Base-by-base conservation (phyloP, 1,140 invertebrate genomes). In the Euura lappo region DNA sequence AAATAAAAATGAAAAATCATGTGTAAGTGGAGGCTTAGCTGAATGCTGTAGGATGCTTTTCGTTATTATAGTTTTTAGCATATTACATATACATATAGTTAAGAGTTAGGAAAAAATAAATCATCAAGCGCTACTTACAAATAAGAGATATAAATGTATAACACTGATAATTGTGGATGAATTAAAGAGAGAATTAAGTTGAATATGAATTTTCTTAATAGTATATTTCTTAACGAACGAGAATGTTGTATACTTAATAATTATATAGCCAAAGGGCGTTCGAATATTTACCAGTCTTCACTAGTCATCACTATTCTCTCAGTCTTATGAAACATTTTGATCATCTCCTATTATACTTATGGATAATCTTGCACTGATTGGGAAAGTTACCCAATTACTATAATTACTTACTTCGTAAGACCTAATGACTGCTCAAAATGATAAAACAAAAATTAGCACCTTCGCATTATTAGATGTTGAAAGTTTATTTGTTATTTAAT, bases 1-100 rank as follows among this genome's bases (percentile, higher is more conserved):
- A 28, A 28, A 1, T 1, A 28, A 28, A 28, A 28, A 28, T 28
- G 28, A 28, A 28, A 28, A 68, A 68, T 68, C 11, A 13, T 68
- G 66, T 68, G 66, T 68, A 42, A 68, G 28, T 68, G 13, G 66
- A 44, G 66, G 51, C 51, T 60, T 60, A 60, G 51, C 51, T 60
- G 51, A 60, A 60, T 60, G 51, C 51, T 60, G 5, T n/a, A 11
- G 51, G 51, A 60, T 60, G 51, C 51, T 60, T 11, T 60, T 60
- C 13, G 10, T 60, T 5, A 60, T 60, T 11, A 28, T 28, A 28
- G 51, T 60, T 60, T 60, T 28, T 28, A 28, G 28, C 28, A 28
- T 28, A 28, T 28, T 28, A 28, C 28, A 28, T 28, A 28, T 28
- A 28, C 28, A 28, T 28, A 28, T 28, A 28, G 28, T 28, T 28